These are phyloP conservation scores for Apamea crenata DNA, from an alignment of 2,888 invertebrate species.

Conservation along the genomic window DNA sequence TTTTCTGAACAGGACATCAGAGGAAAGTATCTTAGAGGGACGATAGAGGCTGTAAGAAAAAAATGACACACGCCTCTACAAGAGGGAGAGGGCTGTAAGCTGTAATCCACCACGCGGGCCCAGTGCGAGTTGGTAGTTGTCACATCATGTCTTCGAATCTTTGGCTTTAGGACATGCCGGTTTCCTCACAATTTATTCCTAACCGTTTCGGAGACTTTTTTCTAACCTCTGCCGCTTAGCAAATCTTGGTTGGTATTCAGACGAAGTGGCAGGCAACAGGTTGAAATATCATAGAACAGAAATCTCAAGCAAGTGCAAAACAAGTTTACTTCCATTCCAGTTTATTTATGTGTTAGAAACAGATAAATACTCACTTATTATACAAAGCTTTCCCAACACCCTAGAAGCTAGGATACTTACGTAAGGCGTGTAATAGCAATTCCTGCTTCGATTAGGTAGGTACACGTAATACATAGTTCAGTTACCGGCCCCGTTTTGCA, in stretches of 20 bases:
- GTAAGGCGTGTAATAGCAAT: slow-evolving; percentile 68
- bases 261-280: background rate
- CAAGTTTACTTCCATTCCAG: slow-evolving; percentile 12
- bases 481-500: slow-evolving; percentile 37
- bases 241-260: background rate
- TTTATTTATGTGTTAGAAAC: slow-evolving; percentile 30
- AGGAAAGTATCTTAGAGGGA: background rate
- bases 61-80: background rate
- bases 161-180: too few relatives aligned
- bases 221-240: background rate
- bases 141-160: too few relatives aligned
- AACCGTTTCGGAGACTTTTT: background rate
- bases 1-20: background rate
- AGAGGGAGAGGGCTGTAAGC: too few relatives aligned
- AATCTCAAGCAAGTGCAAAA: slow-evolving; percentile 10
- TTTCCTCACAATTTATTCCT: too few relatives aligned
- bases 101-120: too few relatives aligned
- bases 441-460: slow-evolving; percentile 68
- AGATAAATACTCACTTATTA: slow-evolving; percentile 51
- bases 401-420: slow-evolving; percentile 61
- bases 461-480: slow-evolving; percentile 61
- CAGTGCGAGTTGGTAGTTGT: too few relatives aligned
- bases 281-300: slow-evolving; percentile 14
- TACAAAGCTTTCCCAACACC: slow-evolving; percentile 68
- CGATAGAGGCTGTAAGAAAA: background rate